A percentile compares a stretch with the other conserved stretches of the same genome.
phyloP scores from a whole-genome alignment of 2,797 vertebrate species.

The Octomys mimax region DNA sequence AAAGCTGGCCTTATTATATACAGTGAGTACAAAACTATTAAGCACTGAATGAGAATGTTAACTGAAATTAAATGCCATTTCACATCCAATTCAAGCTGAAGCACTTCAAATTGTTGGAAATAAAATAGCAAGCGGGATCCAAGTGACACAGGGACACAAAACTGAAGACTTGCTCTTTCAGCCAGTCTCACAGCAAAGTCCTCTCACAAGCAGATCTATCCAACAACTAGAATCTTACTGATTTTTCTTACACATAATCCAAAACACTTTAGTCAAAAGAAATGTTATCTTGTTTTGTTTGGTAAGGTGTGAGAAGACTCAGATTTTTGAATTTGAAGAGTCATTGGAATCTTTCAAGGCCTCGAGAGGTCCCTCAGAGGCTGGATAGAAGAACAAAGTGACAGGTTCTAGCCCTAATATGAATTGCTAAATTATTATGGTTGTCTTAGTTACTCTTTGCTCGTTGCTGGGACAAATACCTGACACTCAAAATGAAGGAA shows the following conservation, averaged over 20 bases:
- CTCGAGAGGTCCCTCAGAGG: neutral
- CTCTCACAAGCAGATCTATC: slow-evolving; percentile 4
- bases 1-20: neutral
- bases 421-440: too few relatives aligned
- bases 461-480: too few relatives aligned
- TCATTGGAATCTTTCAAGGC: neutral
- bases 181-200: neutral
- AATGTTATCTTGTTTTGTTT: neutral
- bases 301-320: neutral
- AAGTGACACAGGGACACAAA: neutral
- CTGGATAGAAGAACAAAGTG: neutral
- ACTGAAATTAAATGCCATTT: neutral
- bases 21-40: neutral
- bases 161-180: accelerated
- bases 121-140: neutral
- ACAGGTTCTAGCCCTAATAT: too few relatives aligned
- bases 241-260: neutral
- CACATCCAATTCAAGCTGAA: neutral
- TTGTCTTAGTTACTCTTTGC: too few relatives aligned
- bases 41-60: neutral
- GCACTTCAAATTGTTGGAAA: slow-evolving; percentile 7
- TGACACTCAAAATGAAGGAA: too few relatives aligned
- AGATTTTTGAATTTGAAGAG: neutral
- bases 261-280: neutral
- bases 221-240: neutral